These are phyloP conservation scores for Pristis pectinata DNA, from an alignment of 2,797 vertebrate genomes.

Conservation along the genomic window DNA sequence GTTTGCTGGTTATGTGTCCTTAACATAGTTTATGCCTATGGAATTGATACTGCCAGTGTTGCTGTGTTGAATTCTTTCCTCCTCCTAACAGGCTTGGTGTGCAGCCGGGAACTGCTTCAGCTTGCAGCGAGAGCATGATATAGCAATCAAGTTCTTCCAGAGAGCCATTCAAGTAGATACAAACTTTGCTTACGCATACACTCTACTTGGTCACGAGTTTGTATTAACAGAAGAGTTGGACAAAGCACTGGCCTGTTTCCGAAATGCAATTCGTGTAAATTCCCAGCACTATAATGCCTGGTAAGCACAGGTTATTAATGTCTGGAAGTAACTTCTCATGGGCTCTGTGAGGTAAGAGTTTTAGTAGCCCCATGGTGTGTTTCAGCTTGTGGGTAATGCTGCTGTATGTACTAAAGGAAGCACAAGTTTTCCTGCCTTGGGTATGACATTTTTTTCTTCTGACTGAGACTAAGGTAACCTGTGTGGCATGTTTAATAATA, in stretches of 20 bases:
- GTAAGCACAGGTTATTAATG: slow-evolving; percentile 51
- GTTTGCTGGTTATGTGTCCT: not conserved
- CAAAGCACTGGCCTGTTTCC: slow-evolving; percentile 88
- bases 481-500: not conserved
- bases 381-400: not conserved
- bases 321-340: not conserved
- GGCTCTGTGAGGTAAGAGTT: not conserved
- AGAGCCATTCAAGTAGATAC: slow-evolving; percentile 96
- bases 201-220: slow-evolving; percentile 88
- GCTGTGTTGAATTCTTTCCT: not conserved
- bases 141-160: slow-evolving; percentile 98
- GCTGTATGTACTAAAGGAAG: not conserved
- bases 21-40: not conserved
- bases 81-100: slow-evolving; percentile 80
- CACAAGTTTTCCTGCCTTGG: not conserved
- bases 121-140: slow-evolving; percentile 92
- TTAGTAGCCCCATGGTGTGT: not conserved
- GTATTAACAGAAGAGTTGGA: slow-evolving; percentile 93
- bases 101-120: slow-evolving; percentile 97
- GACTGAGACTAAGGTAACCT: not conserved
- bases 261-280: slow-evolving; percentile 92
- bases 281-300: slow-evolving; percentile 94
- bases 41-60: not conserved
- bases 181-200: slow-evolving; percentile 92
- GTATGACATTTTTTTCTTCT: not conserved